phyloP scores from a whole-genome alignment of 2,888 invertebrate genomes.

The Salpingus planirostris region DNA sequence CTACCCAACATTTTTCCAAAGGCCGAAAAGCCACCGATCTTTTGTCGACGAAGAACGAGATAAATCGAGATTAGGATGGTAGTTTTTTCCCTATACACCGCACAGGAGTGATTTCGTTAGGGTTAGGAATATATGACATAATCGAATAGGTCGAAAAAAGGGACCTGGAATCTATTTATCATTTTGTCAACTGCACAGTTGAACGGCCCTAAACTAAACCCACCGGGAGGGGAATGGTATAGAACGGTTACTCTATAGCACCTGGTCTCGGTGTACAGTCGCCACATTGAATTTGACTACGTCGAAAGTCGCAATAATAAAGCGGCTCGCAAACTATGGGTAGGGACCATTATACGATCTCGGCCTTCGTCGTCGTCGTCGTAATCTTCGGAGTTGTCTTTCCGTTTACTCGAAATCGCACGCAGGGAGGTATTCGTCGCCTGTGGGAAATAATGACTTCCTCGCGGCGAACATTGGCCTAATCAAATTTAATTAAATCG shows the following conservation, averaged over 20 bases:
- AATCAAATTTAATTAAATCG: slow-evolving; percentile 14
- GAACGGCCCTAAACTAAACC: slow-evolving; percentile 26
- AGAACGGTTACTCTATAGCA: slow-evolving; percentile 36
- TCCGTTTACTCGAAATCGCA: too few relatives aligned
- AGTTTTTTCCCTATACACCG: too few relatives aligned
- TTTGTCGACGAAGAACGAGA: too few relatives aligned
- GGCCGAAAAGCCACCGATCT: too few relatives aligned
- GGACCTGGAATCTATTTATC: slow-evolving; percentile 31
- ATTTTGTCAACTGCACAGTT: slow-evolving; percentile 32
- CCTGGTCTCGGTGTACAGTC: slow-evolving; percentile 35
- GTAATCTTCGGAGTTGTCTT: too few relatives aligned
- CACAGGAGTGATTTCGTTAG: too few relatives aligned
- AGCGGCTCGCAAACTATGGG: too few relatives aligned
- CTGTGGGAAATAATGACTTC: slow-evolving; percentile 11
- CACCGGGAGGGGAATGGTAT: slow-evolving; percentile 20
- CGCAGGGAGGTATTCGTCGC: too few relatives aligned
- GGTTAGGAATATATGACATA: slow-evolving; percentile 21
- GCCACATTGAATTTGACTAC: slow-evolving; percentile 27
- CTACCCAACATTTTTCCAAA: too few relatives aligned
- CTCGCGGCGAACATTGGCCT: slow-evolving; percentile 7
- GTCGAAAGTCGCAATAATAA: slow-evolving; percentile 12
- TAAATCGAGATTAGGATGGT: neutral
- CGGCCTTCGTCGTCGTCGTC: too few relatives aligned
- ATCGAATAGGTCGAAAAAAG: slow-evolving; percentile 27
- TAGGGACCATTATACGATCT: too few relatives aligned